These are phyloP conservation scores for Elgaria multicarinata DNA, from an alignment of 2,113 vertebrate species.

Conservation along the genomic window DNA sequence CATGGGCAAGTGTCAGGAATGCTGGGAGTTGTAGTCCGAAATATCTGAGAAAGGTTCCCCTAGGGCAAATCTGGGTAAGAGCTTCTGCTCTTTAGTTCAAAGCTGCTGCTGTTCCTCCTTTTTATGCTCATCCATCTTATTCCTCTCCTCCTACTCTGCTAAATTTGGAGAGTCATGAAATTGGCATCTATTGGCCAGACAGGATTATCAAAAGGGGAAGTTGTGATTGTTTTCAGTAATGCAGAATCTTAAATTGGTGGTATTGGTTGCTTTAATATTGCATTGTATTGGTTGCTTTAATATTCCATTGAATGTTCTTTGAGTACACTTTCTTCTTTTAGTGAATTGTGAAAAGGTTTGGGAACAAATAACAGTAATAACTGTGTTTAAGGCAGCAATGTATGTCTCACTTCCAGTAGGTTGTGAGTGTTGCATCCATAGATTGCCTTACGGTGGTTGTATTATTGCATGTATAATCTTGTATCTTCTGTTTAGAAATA, in stretches of 20 bases:
- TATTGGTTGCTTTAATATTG: background rate
- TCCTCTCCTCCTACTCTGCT: background rate
- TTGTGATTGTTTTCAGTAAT: background rate
- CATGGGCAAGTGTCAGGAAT: background rate
- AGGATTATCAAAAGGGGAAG: background rate
- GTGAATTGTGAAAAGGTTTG: background rate
- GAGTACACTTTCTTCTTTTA: background rate
- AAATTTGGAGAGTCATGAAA: background rate
- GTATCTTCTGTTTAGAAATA: background rate
- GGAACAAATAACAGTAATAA: background rate
- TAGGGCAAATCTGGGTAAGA: background rate
- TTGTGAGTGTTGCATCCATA: background rate
- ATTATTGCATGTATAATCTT: background rate
- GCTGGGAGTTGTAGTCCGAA: no score
- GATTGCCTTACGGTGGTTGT: background rate
- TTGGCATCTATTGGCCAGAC: background rate
- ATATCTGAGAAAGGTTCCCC: no score
- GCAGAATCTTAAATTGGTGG: background rate
- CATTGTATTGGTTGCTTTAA: background rate
- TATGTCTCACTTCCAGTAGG: background rate
- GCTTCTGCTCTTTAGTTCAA: background rate
- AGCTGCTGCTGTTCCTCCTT: background rate
- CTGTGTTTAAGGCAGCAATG: background rate
- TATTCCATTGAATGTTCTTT: background rate
- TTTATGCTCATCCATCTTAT: background rate